These are phyloP conservation scores for Masticophis lateralis DNA, from an alignment of 2,797 vertebrate species.

Conservation along the genomic window DNA sequence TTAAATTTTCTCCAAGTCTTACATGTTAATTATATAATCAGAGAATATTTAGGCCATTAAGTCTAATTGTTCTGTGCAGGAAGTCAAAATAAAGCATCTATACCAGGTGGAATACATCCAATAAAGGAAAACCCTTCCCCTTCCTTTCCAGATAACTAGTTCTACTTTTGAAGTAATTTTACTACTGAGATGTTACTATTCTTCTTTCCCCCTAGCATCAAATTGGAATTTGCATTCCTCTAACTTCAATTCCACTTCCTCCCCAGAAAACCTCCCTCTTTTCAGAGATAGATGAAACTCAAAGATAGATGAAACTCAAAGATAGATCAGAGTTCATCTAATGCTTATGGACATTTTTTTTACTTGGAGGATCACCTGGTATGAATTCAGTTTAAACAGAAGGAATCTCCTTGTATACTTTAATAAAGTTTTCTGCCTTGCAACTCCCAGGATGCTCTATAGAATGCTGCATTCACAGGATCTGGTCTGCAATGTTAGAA, in stretches of 20 bases:
- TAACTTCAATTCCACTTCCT: background rate
- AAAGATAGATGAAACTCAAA: background rate
- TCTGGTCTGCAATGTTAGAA: background rate
- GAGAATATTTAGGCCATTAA: background rate
- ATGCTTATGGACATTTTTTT: background rate
- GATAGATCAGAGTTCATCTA: background rate
- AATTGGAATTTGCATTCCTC: background rate
- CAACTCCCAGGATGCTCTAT: background rate
- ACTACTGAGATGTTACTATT: background rate
- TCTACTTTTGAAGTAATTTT: background rate
- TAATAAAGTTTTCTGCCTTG: background rate
- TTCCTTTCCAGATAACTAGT: background rate
- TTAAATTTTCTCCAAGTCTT: background rate
- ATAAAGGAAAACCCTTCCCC: background rate
- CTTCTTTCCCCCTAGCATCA: background rate
- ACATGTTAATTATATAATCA: background rate
- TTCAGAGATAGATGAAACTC: background rate
- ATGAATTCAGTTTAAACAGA: background rate
- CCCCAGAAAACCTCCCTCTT: background rate
- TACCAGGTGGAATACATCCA: background rate
- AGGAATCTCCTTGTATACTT: background rate
- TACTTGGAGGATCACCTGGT: background rate
- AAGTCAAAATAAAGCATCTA: background rate
- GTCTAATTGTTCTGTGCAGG: background rate
- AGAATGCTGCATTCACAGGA: background rate